These are phyloP conservation scores for Chaetura pelagica DNA, from an alignment of 2,113 vertebrate genomes.

Conservation along the genomic window DNA sequence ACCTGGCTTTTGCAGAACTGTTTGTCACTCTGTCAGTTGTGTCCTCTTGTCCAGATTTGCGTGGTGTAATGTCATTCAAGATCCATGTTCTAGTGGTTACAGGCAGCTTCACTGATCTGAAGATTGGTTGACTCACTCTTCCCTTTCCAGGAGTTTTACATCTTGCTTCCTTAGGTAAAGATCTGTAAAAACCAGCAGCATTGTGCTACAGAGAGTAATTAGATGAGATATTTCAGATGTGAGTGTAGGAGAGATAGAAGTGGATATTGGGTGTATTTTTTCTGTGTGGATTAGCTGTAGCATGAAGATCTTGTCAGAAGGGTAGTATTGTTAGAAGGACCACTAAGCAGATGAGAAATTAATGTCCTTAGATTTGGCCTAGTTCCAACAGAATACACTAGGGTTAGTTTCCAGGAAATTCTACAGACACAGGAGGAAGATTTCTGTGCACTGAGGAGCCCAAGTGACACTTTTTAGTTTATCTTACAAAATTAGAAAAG, in stretches of 20 bases:
- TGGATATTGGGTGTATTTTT: neutral
- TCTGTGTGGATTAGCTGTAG: neutral
- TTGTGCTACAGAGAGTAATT: neutral
- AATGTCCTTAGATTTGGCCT: neutral
- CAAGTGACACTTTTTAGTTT: neutral
- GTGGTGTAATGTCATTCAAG: neutral
- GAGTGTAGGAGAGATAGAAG: neutral
- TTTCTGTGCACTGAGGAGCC: neutral
- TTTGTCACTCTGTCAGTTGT: neutral
- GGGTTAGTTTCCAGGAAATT: neutral
- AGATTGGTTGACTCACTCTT: neutral
- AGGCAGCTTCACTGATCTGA: neutral
- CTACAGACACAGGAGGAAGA: neutral
- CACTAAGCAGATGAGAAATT: neutral
- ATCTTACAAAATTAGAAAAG: neutral
- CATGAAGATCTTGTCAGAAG: neutral
- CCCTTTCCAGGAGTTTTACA: neutral
- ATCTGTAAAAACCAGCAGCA: neutral
- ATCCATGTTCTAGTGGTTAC: neutral
- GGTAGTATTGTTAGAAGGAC: neutral
- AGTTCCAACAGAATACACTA: neutral
- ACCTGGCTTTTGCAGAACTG: neutral
- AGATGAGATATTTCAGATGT: neutral
- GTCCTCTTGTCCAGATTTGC: neutral
- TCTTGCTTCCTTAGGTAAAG: neutral